phyloP scores from a whole-genome alignment of 2,888 invertebrate species.

The Cryptocephalus moraei region DNA sequence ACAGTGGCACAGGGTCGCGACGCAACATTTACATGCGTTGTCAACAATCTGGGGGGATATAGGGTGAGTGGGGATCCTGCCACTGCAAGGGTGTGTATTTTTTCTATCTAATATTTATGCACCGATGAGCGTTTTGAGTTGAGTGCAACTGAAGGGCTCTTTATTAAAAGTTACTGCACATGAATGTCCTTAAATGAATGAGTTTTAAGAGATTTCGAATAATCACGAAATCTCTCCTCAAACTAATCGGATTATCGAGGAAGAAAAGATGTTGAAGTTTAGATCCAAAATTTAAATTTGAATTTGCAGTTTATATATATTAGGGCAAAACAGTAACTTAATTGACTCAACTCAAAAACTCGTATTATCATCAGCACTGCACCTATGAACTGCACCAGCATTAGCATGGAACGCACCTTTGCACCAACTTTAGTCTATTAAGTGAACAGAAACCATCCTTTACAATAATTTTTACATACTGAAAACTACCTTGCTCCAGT shows the following conservation, averaged over 20 bases:
- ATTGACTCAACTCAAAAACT: not conserved
- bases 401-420: conserved; percentile 3
- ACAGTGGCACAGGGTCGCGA: conserved; percentile 75
- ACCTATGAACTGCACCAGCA: conserved; percentile 18
- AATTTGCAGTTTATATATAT: too few relatives aligned
- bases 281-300: too few relatives aligned
- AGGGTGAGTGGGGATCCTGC: conserved; percentile 87
- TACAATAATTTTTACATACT: too few relatives aligned
- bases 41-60: conserved; percentile 70
- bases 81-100: conserved; percentile 76
- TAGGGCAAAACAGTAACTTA: not conserved
- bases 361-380: not conserved
- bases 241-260: too few relatives aligned
- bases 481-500: too few relatives aligned
- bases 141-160: conserved; percentile 20
- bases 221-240: too few relatives aligned
- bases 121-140: conserved; percentile 25
- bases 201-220: not conserved
- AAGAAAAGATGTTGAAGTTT: too few relatives aligned
- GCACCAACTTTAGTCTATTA: too few relatives aligned
- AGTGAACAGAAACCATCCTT: too few relatives aligned
- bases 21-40: conserved; percentile 76
- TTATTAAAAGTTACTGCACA: conserved; percentile 13
- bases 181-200: conserved; percentile 10
- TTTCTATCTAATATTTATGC: conserved; percentile 26